phyloP scores from a whole-genome alignment of 2,797 vertebrate genomes.

The Paramormyrops hopkinsi region DNA sequence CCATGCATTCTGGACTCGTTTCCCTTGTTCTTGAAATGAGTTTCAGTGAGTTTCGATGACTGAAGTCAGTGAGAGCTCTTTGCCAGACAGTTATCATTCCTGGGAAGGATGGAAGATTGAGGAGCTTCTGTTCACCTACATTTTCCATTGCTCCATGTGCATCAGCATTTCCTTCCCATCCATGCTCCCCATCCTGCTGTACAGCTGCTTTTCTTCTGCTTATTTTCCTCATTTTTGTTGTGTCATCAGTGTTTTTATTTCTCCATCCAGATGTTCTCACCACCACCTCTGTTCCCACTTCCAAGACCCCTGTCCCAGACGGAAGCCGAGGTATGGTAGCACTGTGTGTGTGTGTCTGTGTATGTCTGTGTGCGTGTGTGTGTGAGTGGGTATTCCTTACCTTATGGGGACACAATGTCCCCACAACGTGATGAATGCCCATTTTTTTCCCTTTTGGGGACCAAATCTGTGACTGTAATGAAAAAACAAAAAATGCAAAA shows the following conservation, averaged over 20 bases:
- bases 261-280: slow-evolving; percentile 98
- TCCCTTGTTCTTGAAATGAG: not conserved
- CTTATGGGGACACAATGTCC: not conserved
- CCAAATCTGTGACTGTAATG: not conserved
- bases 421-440: not conserved
- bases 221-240: slow-evolving; percentile 54
- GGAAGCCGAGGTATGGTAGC: slow-evolving; percentile 89
- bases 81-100: not conserved
- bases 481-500: not conserved
- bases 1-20: not conserved
- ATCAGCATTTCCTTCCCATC: not conserved
- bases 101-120: not conserved
- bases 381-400: not conserved
- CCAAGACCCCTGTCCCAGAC: slow-evolving; percentile 74
- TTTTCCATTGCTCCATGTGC: not conserved
- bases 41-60: not conserved
- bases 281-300: slow-evolving; percentile 94
- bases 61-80: not conserved
- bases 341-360: slow-evolving; percentile 22
- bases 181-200: not conserved
- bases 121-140: not conserved
- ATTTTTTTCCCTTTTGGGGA: not conserved
- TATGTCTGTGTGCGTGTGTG: slow-evolving; percentile 30
- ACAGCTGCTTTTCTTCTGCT: not conserved
- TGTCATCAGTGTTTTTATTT: slow-evolving; percentile 77